Evolutionary conservation across 2,113 vertebrate species (phyloP).

Genomic region (Ictalurus punctatus): DNA sequence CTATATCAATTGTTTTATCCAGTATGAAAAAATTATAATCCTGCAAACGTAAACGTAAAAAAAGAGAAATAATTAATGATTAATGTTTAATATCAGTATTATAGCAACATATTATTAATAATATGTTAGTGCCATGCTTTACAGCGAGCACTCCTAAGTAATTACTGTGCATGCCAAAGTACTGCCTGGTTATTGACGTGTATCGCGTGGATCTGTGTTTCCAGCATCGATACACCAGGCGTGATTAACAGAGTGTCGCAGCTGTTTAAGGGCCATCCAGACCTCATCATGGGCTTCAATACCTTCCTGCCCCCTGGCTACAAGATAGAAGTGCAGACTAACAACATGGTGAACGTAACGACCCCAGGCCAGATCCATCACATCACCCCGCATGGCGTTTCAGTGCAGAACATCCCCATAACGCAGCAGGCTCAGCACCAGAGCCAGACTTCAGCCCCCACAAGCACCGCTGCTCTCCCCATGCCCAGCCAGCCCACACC

Average conservation of each 20-base stretch:
- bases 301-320: constrained; percentile 97
- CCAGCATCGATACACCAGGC: constrained; percentile 96
- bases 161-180: background rate
- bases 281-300: constrained; percentile 99
- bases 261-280: constrained; percentile 97
- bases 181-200: background rate
- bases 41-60: background rate
- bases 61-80: background rate
- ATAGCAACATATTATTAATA: background rate
- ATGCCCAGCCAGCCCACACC: constrained; percentile 81
- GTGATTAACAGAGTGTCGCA: constrained; percentile 98
- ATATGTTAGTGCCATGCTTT: background rate
- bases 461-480: constrained; percentile 76
- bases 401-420: constrained; percentile 81
- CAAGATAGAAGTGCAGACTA: constrained; percentile 98
- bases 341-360: constrained; percentile 96
- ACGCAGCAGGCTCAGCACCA: constrained; percentile 62
- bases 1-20: background rate
- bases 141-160: background rate
- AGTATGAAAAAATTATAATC: background rate
- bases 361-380: constrained; percentile 97
- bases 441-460: constrained; percentile 65
- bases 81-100: background rate
- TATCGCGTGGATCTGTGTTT: background rate
- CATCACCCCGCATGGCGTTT: constrained; percentile 92